Evolutionary conservation across 2,888 invertebrate species (phyloP), one percentile per base, ranked within the genome.

Genomic region (Copidosoma aretas): DNA sequence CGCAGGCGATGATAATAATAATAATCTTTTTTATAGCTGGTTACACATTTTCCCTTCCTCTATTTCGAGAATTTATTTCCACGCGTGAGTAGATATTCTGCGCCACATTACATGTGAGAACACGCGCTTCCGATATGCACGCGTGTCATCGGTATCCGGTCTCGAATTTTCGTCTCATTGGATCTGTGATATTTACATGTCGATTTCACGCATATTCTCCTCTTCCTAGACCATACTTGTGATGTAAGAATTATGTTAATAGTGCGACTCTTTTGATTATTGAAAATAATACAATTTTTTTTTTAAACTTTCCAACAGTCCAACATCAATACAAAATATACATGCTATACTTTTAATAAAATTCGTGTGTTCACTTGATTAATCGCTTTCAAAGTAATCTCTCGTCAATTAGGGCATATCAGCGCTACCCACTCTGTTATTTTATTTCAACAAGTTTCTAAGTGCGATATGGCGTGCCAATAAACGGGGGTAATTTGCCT

Each of bases 21-120:
- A 62, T 25, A 62, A 67, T n/a, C 49, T 32, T 12, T 43, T 57
- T 62, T 59, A 32, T 43, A 19, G 39, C 43, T 41, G 57, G 41
- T 25, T 49, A 52, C 57, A 51, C 56, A 51, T 24, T 39, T 49
- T 43, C 39, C n/a, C 41, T 43, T 25, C 41, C 49, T 41, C 12
- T 43, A 3, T 52, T 39, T 32, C 32, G 32, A 32, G 8, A 3
- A 8, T 32, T 5, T 32, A 32, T 8, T 32, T 32, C 32, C 32
- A 32, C 32, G 32, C 32, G 32, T 32, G 32, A 3, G 32, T 32
- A 32, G 32, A 32, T 32, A 24, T 4, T 62, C 19, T 1, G 0
- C 1, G 8, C 8, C 10, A 17, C 17, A 39, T n/a, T n/a, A n/a
- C 21, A 32, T 8, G 21, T 4, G 1, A 15, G 56, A 25, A 19